A percentile compares a stretch with the other conserved stretches of the same genome.
These are phyloP conservation scores for Agrilus planipennis DNA, from an alignment of 1,140 invertebrate genomes.

Conservation along the genomic window DNA sequence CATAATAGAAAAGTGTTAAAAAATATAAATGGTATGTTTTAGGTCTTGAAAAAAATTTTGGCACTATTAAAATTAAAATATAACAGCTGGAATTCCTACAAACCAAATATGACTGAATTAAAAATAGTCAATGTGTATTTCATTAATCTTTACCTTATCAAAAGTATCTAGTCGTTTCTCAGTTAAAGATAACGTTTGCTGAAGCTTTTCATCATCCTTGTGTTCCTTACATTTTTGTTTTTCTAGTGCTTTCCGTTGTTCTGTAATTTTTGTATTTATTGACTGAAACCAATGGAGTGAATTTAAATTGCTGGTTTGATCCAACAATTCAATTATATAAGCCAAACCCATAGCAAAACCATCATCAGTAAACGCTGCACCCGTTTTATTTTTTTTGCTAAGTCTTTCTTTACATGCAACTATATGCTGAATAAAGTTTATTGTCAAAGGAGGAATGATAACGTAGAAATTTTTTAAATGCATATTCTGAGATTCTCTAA, in stretches of 20 bases:
- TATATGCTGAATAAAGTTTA: constrained; percentile 92
- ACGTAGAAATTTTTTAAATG: constrained; percentile 91
- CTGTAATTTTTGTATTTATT: constrained; percentile 58
- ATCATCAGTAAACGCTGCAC: constrained; percentile 91
- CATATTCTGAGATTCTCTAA: constrained; percentile 74
- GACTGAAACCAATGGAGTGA: constrained; percentile 94
- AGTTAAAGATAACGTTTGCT: constrained; percentile 87
- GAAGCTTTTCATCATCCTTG: constrained; percentile 69
- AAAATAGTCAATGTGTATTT: background rate
- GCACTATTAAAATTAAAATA: constrained; percentile 89
- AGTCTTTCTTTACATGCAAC: constrained; percentile 88
- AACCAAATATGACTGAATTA: constrained; percentile 16
- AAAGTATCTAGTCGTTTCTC: constrained; percentile 72
- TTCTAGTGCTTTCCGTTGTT: constrained; percentile 47
- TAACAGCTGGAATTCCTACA: constrained; percentile 78
- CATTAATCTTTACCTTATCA: constrained; percentile 42
- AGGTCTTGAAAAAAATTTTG: constrained; percentile 70
- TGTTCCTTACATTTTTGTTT: constrained; percentile 36
- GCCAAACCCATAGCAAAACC: constrained; percentile 92
- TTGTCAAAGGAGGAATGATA: constrained; percentile 84
- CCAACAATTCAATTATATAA: constrained; percentile 56
- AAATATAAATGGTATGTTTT: constrained; percentile 4
- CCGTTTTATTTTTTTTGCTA: constrained; percentile 71
- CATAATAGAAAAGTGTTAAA: background rate
- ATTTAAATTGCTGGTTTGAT: constrained; percentile 74